A percentile compares a stretch with the other conserved stretches of the same genome.
These are phyloP conservation scores for Bhutanitis thaidina DNA, from an alignment of 2,888 invertebrate genomes.

Conservation along the genomic window DNA sequence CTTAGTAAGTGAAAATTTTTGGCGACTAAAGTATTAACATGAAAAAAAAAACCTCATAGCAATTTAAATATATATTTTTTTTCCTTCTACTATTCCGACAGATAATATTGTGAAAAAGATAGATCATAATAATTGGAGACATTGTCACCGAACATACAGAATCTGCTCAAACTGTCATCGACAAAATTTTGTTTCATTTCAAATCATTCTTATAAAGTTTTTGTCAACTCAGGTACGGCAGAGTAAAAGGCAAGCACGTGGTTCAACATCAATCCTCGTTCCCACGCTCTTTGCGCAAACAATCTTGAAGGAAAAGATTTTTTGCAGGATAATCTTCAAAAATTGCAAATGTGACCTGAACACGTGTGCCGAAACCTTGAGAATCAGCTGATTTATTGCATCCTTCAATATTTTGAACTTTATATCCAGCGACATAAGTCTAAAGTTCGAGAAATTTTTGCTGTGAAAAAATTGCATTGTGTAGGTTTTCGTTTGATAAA, in stretches of 20 bases:
- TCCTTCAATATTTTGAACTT: constrained; percentile 1
- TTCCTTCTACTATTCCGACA: no score
- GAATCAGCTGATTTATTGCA: constrained; percentile 59
- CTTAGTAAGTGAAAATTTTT: no score
- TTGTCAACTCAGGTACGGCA: constrained; percentile 47
- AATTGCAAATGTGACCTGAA: constrained; percentile 52
- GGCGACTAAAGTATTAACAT: no score
- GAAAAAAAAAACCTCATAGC: no score
- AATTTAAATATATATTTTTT: no score
- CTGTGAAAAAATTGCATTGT: not conserved
- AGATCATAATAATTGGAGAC: no score
- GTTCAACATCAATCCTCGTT: constrained; percentile 37
- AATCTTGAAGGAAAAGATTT: constrained; percentile 40
- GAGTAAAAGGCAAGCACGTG: constrained; percentile 43
- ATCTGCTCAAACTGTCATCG: constrained; percentile 11
- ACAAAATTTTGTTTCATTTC: constrained; percentile 10
- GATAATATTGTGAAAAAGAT: no score
- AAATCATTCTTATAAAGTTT: constrained; percentile 18
- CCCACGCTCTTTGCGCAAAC: constrained; percentile 65
- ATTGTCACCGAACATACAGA: no score
- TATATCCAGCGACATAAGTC: not conserved
- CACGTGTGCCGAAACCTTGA: constrained; percentile 57
- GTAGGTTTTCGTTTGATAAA: constrained; percentile 3
- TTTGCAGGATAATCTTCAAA: constrained; percentile 47
- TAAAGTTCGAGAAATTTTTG: not conserved